Evolutionary conservation across 2,888 invertebrate species (phyloP).

Genomic region (Hemistola chrysoprasaria): DNA sequence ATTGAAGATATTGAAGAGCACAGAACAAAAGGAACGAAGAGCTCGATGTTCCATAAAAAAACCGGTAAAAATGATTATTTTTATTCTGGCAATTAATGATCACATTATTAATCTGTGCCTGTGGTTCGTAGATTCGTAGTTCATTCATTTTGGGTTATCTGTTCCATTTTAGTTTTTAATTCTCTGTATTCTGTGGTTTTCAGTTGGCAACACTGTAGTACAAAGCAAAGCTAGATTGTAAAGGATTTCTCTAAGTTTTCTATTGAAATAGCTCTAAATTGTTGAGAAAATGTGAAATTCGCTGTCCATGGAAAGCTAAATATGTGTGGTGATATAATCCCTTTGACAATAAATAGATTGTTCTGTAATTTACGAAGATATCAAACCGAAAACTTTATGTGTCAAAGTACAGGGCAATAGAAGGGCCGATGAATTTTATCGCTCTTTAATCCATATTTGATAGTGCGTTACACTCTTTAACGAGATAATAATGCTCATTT

Average conservation of each 20-base stretch:
- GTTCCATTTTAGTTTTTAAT: no score
- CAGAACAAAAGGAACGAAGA: no score
- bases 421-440: slow-evolving; percentile 59
- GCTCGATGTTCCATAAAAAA: no score
- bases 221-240: slow-evolving; percentile 78
- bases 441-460: slow-evolving; percentile 47
- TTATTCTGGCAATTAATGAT: no score
- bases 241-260: slow-evolving; percentile 70
- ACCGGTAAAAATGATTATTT: no score
- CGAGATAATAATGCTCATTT: slow-evolving; percentile 7
- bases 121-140: no score
- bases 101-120: no score
- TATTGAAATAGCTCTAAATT: slow-evolving; percentile 34
- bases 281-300: slow-evolving; percentile 55
- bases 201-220: slow-evolving; percentile 54
- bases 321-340: slow-evolving; percentile 36
- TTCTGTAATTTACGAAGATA: slow-evolving; percentile 21
- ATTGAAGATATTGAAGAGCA: no score
- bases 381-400: slow-evolving; percentile 54
- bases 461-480: slow-evolving; percentile 34
- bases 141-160: no score
- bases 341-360: slow-evolving; percentile 10
- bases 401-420: slow-evolving; percentile 65
- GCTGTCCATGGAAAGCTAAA: slow-evolving; percentile 33
- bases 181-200: slow-evolving; percentile 25